These are phyloP conservation scores for Pachypanchax playfairii DNA, from an alignment of 2,113 vertebrate genomes.

Conservation along the genomic window DNA sequence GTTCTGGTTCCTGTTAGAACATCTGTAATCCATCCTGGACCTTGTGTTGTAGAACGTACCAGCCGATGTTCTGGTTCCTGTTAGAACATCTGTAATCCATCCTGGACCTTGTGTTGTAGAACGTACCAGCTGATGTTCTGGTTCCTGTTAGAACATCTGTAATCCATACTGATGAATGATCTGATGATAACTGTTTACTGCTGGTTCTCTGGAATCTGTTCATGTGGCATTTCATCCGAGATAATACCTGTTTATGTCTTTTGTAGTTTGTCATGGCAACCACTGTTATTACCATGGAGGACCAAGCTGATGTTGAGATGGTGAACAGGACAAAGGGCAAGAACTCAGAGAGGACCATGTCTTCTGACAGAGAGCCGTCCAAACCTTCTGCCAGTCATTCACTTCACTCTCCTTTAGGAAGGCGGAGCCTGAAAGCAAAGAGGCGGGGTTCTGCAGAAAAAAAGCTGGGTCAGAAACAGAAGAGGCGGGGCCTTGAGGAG, in stretches of 20 bases:
- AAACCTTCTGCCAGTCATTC: not conserved
- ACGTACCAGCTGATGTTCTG: too few relatives aligned
- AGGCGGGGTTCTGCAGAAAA: not conserved
- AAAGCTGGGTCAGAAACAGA: conserved; percentile 10
- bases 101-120: too few relatives aligned
- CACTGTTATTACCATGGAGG: not conserved
- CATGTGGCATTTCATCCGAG: not conserved
- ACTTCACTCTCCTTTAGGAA: not conserved
- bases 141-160: too few relatives aligned
- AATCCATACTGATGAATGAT: too few relatives aligned
- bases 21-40: too few relatives aligned
- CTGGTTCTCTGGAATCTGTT: too few relatives aligned
- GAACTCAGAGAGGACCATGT: accelerated
- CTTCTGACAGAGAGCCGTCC: not conserved
- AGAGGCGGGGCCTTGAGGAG: conserved; percentile 26
- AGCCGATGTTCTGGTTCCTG: too few relatives aligned
- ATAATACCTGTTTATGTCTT: not conserved
- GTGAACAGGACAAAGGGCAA: not conserved
- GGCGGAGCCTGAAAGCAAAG: conserved; percentile 28
- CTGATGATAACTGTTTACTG: too few relatives aligned
- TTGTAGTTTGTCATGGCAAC: conserved; percentile 21
- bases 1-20: too few relatives aligned
- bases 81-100: too few relatives aligned
- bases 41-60: too few relatives aligned
- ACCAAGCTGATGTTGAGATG: not conserved